Evolutionary conservation across 2,888 invertebrate species (phyloP).

Genomic region (Pachycephus smyrnensis): DNA sequence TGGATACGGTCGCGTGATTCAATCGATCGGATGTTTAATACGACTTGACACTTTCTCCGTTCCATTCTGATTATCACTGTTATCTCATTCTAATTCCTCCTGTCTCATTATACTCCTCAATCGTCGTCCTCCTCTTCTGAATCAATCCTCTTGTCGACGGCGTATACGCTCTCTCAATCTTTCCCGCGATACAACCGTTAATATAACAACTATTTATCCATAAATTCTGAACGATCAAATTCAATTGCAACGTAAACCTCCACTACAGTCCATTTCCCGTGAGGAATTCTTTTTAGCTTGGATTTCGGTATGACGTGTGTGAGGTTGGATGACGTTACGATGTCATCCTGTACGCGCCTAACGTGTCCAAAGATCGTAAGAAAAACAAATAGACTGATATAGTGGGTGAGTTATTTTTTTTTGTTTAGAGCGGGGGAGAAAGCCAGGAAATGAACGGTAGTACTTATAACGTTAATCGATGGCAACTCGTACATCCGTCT

Average conservation of each 20-base stretch:
- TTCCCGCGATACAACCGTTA: constrained; percentile 61
- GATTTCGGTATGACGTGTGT: constrained; percentile 19
- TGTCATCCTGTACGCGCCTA: neutral
- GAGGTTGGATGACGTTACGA: constrained; percentile 12
- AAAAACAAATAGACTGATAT: constrained; percentile 16
- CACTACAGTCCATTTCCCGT: constrained; percentile 58
- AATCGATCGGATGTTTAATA: neutral
- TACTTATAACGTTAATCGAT: constrained; percentile 53
- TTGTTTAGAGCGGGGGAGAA: constrained; percentile 21
- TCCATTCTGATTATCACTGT: neutral
- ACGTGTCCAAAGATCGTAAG: neutral
- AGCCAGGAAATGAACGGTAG: constrained; percentile 57
- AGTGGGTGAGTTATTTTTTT: neutral
- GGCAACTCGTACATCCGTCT: constrained; percentile 40
- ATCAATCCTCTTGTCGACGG: constrained; percentile 12
- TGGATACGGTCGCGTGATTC: neutral
- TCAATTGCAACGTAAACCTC: constrained; percentile 65
- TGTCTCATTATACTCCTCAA: neutral
- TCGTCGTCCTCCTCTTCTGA: neutral
- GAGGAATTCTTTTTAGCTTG: neutral
- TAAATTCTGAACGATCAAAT: constrained; percentile 68
- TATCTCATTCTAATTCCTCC: neutral
- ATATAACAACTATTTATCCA: constrained; percentile 64
- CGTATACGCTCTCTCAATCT: constrained; percentile 33
- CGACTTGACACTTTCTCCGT: neutral